Base-by-base conservation (phyloP, 2,113 vertebrate species). In the Sarotherodon lohbergeri region DNA sequence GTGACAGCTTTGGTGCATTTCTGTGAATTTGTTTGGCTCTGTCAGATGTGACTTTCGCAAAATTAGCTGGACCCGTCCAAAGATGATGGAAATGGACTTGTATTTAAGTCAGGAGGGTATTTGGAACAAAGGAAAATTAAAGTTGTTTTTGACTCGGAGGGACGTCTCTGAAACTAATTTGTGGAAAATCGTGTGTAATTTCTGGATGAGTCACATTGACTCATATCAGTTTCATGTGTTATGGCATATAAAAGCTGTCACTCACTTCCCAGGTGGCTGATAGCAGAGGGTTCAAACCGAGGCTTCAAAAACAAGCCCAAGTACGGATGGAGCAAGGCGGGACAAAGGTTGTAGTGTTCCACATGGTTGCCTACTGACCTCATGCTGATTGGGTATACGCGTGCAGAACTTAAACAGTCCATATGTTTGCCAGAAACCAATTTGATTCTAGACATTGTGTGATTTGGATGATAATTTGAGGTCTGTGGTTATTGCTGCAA, bases 171-270 rank as follows among this genome's bases (percentile, higher is more conserved):
- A 84, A 82, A 56, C 27, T 2, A 41, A 57, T 29, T 56, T 86
- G 79, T 73, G 90, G 88, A 87, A 91, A 92, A 76, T 82, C 24
- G 80, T 76, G 89, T 90, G 85, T 86, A 84, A 84, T 89, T 90
- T 91, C 79, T 92, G 83, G 55, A 80, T 90, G 91, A 91, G 86
- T 94, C 91, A 92, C 66, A 36, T 83, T 71, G 48, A 87, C 89
- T 90, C 39, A 78, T 91, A 93, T 94, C 82, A 79, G 29, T 93
- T 93, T 86, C 88, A 90, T 54, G 29, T 81, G 84, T 87, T 85
- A 56, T 73, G 36, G 78, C 91, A 34, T 84, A 88, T 91, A 84
- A 90, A 93, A 88, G 56, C 91, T 86, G 86, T 91, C 89, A 81
- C 48, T 81, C 85, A 61, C 56, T n/a, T 93, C 91, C 78, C 91